Evolutionary conservation across 2,797 vertebrate genomes (phyloP), one percentile per base, ranked within the genome.

Genomic region (Pseudopleuronectes americanus): DNA sequence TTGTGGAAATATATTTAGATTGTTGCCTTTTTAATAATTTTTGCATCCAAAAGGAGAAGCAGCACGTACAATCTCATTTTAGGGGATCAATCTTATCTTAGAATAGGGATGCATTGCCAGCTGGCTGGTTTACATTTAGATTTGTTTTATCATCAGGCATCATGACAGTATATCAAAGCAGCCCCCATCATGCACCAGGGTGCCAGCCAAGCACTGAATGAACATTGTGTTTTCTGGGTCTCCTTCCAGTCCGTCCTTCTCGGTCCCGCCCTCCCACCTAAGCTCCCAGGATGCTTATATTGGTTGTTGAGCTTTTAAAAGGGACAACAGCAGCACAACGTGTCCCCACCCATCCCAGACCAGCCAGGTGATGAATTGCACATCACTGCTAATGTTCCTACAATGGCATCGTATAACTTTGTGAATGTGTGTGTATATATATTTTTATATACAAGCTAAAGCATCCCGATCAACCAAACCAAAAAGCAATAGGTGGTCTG

Each of bases 311-410:
- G 84, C 70, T 80, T 76, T 86, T 88, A 85, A 84, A 69, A 38
- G 79, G 74, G 68, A 84, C 76, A 61, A 79, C 66, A 24, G 71
- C 71, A 64, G 76, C 74, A 86, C 87, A 81, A 81, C 78, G 84
- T 87, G 85, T 89, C 83, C 80, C 77, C 38, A 57, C 36, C 71
- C 73, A 85, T 86, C 80, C 74, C 73, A 38, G 73, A 87, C 87
- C 82, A 84, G 83, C 73, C 64, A 58, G 52, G 63, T 84, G 82
- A 87, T 83, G 80, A 88, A 82, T 80, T 77, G 66, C 65, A 84
- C 79, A 68, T 81, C 64, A 28, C 65, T 67, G 77, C 80, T 85
- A 84, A 87, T 80, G 79, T 73, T 65, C 71, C 80, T 58, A 61
- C 68, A 56, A 73, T 68, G 62, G 45, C 6, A 59, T 79, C 23